Evolutionary conservation across 2,113 vertebrate genomes (phyloP), one percentile per base, ranked within the genome.

Genomic region (Halcyon malimbica): DNA sequence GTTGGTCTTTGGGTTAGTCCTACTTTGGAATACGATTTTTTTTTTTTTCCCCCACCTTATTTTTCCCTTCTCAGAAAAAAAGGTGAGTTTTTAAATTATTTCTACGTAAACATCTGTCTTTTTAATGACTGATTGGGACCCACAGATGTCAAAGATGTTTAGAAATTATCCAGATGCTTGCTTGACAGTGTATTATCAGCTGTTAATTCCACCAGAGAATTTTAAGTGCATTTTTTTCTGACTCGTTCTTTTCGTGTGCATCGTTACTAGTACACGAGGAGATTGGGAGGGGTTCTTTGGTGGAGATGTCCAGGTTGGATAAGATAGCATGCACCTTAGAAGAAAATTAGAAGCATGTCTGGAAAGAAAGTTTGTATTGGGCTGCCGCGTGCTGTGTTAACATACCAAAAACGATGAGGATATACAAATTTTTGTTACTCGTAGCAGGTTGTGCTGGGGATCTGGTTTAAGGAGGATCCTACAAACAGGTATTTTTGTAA

Each of bases 61-160:
- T 60, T 93, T 83, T 87, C 13, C 2, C 5, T 67, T 94, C 88
- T 56, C 39, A 35, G 26, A 1, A 31, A 62, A 76, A 68, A 54
- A n/a, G 6, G 4, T 1, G 11, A 4, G 17, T 2, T 0, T 0
- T 10, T 31, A 6, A 33, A 15, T 24, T 17, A 44, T 3, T 73
- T 83, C 44, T 68, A 13, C 12, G 11, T 64, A 48, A 14, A 94
- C 42, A 2, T 53, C 14, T 53, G 12, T 15, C 26, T 54, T 20
- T 56, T 71, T 73, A 62, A 28, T 37, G 14, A 35, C 16, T 56
- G 4, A 5, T 73, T 69, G 16, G 69, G 46, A 53, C 21, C 26
- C 11, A 53, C 16, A 81, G 79, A 59, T 46, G 12, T 42, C 53
- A 73, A 23, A 62, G 26, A 60, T 62, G 6, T 28, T 87, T 46